A percentile compares a stretch with the other conserved stretches of the same genome.
These are phyloP conservation scores for Drosophila austrosaltans DNA, from an alignment of 2,888 invertebrate genomes.

Conservation along the genomic window DNA sequence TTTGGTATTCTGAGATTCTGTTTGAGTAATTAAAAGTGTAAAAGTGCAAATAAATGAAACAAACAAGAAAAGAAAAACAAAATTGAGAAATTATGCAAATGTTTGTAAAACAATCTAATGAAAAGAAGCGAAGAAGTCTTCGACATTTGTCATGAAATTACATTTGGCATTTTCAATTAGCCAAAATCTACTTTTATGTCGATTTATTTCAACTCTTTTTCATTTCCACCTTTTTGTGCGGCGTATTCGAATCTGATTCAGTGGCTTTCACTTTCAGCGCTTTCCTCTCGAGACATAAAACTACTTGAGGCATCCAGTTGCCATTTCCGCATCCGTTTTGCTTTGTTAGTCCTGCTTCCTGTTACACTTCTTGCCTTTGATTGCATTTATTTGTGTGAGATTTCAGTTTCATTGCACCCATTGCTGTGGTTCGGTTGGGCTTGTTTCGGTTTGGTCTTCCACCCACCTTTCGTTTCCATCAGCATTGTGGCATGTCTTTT, in stretches of 20 bases:
- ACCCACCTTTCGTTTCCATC: constrained; percentile 35
- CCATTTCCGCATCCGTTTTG: constrained; percentile 66
- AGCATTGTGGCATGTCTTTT: constrained; percentile 28
- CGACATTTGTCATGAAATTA: constrained; percentile 24
- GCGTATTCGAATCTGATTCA: not conserved
- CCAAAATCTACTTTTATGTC: constrained; percentile 22
- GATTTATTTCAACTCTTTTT: constrained; percentile 21
- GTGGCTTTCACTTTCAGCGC: constrained; percentile 30
- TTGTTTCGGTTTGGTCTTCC: constrained; percentile 26
- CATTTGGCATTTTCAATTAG: constrained; percentile 55
- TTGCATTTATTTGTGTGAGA: constrained; percentile 47
- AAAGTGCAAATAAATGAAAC: constrained; percentile 1
- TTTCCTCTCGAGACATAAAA: constrained; percentile 35
- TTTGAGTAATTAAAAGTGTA: constrained; percentile 38
- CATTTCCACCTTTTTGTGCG: not conserved
- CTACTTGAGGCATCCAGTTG: constrained; percentile 52
- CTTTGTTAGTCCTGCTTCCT: constrained; percentile 65
- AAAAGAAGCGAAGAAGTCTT: constrained; percentile 29
- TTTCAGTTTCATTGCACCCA: constrained; percentile 71
- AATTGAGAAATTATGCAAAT: constrained; percentile 37
- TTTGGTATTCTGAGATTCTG: constrained; percentile 35
- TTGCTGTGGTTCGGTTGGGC: constrained; percentile 35
- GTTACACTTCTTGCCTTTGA: constrained; percentile 40
- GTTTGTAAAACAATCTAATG: constrained; percentile 38
- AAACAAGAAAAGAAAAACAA: not conserved